Base-by-base conservation (phyloP, 1,140 invertebrate genomes). In the Caenorhabditis briggsae region DNA sequence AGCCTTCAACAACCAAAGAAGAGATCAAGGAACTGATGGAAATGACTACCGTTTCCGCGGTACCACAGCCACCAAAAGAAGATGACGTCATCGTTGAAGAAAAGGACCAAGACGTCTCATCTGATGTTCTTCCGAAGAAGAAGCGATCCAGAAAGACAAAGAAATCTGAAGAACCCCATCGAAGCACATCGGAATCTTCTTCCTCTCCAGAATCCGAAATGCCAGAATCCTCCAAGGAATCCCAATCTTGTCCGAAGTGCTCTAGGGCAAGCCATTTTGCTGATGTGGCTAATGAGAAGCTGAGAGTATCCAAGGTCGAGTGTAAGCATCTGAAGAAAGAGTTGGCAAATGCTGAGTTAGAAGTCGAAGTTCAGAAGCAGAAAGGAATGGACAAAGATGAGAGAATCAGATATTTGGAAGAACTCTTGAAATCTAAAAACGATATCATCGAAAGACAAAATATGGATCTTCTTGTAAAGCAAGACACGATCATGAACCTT, bases 311-410 rank as follows among this genome's bases (percentile, higher is more conserved):
- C 8, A 46, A 70, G 9, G 46, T 65, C 12, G 61, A 65, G 33
- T 12, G 5, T 7, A 65, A 65, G 61, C 61, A 65, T 9, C 61
- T 65, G 12, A 65, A 65, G 25, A 65, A 65, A 23, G 20, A 65
- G 3, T 25, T 65, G 8, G 9, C n/a, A 3, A n/a, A 20, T 11
- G 33, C 25, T 2, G 23, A 65, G n/a, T 9, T 59, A 18, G 58
- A 59, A 20, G n/a, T n/a, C 18, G 23, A 59, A 18, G 18, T n/a
- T n/a, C 25, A 8, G 9, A 65, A 65, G 11, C 61, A 25, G 6
- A 16, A 65, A 65, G 6, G 25, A 8, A 9, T 33, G 5, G 61
- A 65, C 0, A 65, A 41, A 33, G 61, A 65, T 65, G 23, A 65
- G 20, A 33, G 25, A 41, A 65, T 65, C 33, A 25, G 25, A 16